Evolutionary conservation across 2,113 vertebrate species (phyloP).

Genomic region (Silurus asotus): DNA sequence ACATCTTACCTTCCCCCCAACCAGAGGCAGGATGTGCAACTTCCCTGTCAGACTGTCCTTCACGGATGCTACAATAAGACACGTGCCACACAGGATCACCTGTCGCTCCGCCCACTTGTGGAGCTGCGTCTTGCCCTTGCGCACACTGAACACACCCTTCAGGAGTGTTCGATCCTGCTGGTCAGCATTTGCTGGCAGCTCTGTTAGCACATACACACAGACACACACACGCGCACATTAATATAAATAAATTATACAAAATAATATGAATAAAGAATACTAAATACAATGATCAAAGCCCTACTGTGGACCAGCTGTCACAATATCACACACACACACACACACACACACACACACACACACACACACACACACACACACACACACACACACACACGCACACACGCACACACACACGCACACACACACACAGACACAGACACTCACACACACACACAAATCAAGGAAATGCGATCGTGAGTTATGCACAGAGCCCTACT

Average conservation of each 20-base stretch:
- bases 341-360: conserved; percentile 3
- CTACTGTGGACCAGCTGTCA: neutral
- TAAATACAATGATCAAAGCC: neutral
- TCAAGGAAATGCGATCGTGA: neutral
- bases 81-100: conserved; percentile 93
- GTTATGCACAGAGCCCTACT: neutral
- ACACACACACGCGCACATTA: conserved; percentile 10
- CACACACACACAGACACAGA: neutral
- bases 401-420: too few species aligned
- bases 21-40: conserved; percentile 93
- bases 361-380: neutral
- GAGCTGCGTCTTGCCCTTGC: conserved; percentile 94
- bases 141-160: conserved; percentile 88
- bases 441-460: neutral
- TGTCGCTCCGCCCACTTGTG: conserved; percentile 97
- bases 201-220: conserved; percentile 52
- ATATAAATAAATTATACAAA: neutral
- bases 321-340: neutral
- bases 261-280: neutral
- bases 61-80: conserved; percentile 92
- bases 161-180: conserved; percentile 85
- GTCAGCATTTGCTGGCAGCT: conserved; percentile 71
- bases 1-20: conserved; percentile 89
- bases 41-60: conserved; percentile 93
- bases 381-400: conserved; percentile 1